phyloP scores from a whole-genome alignment of 2,113 vertebrate genomes.

The Scytalopus superciliaris region DNA sequence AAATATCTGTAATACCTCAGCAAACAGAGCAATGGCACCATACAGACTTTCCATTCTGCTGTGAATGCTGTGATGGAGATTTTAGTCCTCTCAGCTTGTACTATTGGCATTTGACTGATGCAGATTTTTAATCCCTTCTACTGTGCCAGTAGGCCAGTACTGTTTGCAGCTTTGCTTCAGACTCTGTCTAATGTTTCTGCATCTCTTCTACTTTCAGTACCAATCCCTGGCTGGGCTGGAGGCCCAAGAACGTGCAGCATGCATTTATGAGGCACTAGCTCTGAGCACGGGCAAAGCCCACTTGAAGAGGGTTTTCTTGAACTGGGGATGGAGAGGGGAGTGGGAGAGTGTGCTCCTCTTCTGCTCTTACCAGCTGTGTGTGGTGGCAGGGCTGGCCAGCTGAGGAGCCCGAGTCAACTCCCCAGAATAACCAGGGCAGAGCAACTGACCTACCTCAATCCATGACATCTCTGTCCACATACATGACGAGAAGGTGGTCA shows the following conservation, averaged over 20 bases:
- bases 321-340: background rate
- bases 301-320: background rate
- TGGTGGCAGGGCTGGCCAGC: background rate
- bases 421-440: background rate
- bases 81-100: background rate
- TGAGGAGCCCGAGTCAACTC: rapidly evolving
- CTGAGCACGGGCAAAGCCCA: background rate
- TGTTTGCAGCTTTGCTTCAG: background rate
- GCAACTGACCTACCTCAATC: background rate
- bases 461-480: background rate
- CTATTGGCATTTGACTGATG: background rate
- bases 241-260: background rate
- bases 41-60: background rate
- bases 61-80: background rate
- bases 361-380: background rate
- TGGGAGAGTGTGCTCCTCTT: background rate
- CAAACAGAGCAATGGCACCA: background rate
- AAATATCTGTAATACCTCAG: background rate
- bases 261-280: rapidly evolving
- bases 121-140: background rate
- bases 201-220: background rate
- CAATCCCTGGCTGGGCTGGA: background rate
- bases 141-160: background rate
- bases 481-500: background rate
- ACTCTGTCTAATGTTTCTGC: background rate